phyloP scores from a whole-genome alignment of 2,888 invertebrate genomes.

The Petrolisthes manimaculis region DNA sequence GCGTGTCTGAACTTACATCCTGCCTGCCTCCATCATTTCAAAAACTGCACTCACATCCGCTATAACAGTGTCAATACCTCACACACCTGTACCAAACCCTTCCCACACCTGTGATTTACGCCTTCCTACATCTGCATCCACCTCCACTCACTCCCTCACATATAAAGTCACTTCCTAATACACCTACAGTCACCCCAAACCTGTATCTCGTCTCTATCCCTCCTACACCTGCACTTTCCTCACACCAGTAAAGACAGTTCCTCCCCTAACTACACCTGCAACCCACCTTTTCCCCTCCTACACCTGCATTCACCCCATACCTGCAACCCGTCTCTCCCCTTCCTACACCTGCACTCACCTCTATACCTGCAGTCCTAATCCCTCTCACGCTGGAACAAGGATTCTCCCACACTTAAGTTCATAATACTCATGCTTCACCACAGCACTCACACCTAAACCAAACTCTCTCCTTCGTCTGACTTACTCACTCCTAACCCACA shows the following conservation, averaged over 20 bases:
- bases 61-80: no score
- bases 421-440: not conserved
- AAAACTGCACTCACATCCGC: not conserved
- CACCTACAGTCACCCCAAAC: not conserved
- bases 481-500: not conserved
- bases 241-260: no score
- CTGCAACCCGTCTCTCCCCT: not conserved
- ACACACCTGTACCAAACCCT: no score
- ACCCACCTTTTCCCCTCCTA: not conserved
- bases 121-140: no score
- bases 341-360: not conserved
- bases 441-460: not conserved
- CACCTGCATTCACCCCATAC: not conserved
- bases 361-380: not conserved
- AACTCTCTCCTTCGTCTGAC: not conserved
- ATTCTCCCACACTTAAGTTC: not conserved
- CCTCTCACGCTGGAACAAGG: not conserved
- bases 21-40: not conserved
- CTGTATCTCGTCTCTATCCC: not conserved
- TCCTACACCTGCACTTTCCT: no score
- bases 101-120: no score
- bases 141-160: not conserved
- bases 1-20: no score
- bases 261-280: not conserved
- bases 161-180: no score